Evolutionary conservation across 2,888 invertebrate species (phyloP), one percentile per base, ranked within the genome.

Genomic region (Microchrysa polita): DNA sequence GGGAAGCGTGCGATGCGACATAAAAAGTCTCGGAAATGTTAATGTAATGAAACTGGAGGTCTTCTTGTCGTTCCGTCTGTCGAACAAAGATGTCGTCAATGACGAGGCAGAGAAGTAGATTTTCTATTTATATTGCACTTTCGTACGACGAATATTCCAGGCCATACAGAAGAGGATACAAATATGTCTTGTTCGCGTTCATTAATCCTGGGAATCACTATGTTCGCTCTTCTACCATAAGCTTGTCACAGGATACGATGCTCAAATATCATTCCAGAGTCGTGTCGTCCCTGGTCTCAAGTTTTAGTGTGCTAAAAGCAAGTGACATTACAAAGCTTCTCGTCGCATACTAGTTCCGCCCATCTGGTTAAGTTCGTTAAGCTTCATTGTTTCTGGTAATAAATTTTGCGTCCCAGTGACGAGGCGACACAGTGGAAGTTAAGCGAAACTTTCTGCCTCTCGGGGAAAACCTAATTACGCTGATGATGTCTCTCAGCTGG

Each of bases 401-500:
- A 67, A 67, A 53, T 67, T 67, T 52, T 67, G 48, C 14, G 5
- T 27, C 40, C 23, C 4, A n/a, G 44, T 48, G 18, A 44, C 65
- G 27, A 20, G 65, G 48, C 42, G 65, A 65, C 65, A 65, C n/a
- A n/a, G n/a, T 44, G 22, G 22, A 48, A 48, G 20, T 65, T 65
- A 5, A 34, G 27, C 27, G 22, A 20, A 65, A 48, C 20, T 44
- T 48, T 48, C 48, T n/a, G 42, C 22, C 20, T 65, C 10, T 22
- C 14, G 48, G 65, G 65, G 27, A 67, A 53, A 67, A 27, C 23
- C 67, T 67, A 67, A 67, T 67, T 67, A 67, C 53, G 53, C 53
- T 67, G 67, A 52, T 67, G 53, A 67, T 55, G 67, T 16, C 67
- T 67, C 53, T 7, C 67, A 67, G 55, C 67, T 67, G 67, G 53